Evolutionary conservation across 2,113 vertebrate species (phyloP).

Genomic region (Typhlomys cinereus): DNA sequence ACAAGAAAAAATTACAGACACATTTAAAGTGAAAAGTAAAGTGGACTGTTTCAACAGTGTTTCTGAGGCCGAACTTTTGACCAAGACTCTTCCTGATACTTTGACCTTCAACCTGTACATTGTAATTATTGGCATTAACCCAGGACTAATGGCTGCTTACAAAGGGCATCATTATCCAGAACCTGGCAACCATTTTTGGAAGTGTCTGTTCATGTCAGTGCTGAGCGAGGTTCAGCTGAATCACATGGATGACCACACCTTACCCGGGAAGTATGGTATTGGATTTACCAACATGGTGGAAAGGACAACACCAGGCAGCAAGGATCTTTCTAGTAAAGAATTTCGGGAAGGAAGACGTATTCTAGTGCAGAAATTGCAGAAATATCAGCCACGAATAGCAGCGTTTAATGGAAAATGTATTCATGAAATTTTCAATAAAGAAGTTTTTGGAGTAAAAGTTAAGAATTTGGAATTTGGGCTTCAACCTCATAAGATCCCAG

Average conservation of each 20-base stretch:
- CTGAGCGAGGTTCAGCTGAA: conserved; percentile 95
- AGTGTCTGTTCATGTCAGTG: conserved; percentile 97
- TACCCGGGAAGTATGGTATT: conserved; percentile 96
- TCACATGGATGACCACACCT: conserved; percentile 92
- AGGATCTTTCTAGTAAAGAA: conserved; percentile 98
- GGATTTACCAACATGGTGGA: conserved; percentile 99
- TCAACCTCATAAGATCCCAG: conserved; percentile 97
- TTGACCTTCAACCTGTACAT: conserved; percentile 97
- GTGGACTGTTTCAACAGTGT: conserved; percentile 97
- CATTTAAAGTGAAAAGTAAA: conserved; percentile 98
- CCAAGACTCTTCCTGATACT: conserved; percentile 97
- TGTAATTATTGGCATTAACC: conserved; percentile 99
- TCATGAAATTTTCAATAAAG: conserved; percentile 99
- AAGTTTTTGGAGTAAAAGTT: conserved; percentile 96
- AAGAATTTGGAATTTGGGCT: conserved; percentile 98
- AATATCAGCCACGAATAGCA: conserved; percentile 96
- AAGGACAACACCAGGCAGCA: conserved; percentile 97
- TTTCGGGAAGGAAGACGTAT: conserved; percentile 97
- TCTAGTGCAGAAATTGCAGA: conserved; percentile 96
- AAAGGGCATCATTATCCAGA: conserved; percentile 99
- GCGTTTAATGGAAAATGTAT: conserved; percentile 99
- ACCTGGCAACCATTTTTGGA: conserved; percentile 99
- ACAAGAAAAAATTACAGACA: conserved; percentile 98
- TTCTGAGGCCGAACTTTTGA: conserved; percentile 97
- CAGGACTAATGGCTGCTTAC: conserved; percentile 97